Evolutionary conservation across 2,113 vertebrate species (phyloP).

Genomic region (Cyphomyrus plagiostoma): DNA sequence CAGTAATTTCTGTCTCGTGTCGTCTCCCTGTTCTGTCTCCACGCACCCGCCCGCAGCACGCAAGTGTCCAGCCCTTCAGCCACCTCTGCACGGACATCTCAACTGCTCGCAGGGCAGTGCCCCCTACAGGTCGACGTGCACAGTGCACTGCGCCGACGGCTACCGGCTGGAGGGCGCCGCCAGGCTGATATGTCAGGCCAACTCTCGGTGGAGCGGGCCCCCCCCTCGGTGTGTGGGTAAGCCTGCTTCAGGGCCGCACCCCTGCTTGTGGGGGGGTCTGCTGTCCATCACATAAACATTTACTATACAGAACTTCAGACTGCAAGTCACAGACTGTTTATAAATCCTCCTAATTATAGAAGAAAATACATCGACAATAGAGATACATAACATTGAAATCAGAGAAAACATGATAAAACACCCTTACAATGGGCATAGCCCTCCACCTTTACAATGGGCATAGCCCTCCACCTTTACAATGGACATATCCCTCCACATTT

Average conservation of each 20-base stretch:
- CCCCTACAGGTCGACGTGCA: constrained; percentile 70
- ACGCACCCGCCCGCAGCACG: constrained; percentile 60
- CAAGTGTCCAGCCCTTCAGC: constrained; percentile 70
- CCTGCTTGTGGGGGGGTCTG: not conserved
- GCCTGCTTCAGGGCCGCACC: constrained; percentile 39
- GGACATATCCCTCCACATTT: too few species aligned
- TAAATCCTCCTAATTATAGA: not conserved
- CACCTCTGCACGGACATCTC: constrained; percentile 68
- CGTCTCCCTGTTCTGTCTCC: not conserved
- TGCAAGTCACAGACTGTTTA: not conserved
- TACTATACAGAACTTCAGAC: not conserved
- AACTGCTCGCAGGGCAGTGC: constrained; percentile 68
- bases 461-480: too few species aligned
- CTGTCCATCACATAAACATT: not conserved
- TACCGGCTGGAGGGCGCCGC: constrained; percentile 75
- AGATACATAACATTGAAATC: not conserved
- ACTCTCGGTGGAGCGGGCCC: constrained; percentile 78
- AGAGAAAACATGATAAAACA: not conserved
- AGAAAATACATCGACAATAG: not conserved
- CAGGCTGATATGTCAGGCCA: constrained; percentile 75
- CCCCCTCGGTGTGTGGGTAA: constrained; percentile 87
- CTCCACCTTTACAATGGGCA: too few species aligned
- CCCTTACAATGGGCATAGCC: not conserved
- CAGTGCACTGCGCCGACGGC: constrained; percentile 73
- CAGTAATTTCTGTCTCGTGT: constrained; percentile 3